Base-by-base conservation (phyloP, 1,140 invertebrate species). In the Carposina sasakii region DNA sequence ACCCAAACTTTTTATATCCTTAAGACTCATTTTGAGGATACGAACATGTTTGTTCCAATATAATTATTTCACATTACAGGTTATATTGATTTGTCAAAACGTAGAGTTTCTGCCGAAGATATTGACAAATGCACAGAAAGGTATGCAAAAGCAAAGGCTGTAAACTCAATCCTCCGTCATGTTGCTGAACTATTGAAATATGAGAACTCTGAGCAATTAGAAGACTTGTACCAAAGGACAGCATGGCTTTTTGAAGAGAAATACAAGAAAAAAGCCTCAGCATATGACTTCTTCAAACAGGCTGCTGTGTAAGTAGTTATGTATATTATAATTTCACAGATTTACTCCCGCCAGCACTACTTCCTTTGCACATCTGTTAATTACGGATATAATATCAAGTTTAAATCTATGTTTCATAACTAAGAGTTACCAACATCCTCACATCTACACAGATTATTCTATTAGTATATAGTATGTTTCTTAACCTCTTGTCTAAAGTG, bases 161-260 rank as follows among this genome's bases (percentile, higher is more conserved):
- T 99, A 28, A 99, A 99, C 85, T 99, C 97, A 22, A 98, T 99
- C 72, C 86, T 99, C 15, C 90, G 98, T 54, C 98, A 99, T 79
- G 97, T 99, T 0, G 98, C 96, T 4, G 97, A 99, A 84, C 89
- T 99, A 24, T 85, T 99, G 3, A 91, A 93, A 52, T 99, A 96
- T 76, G 92, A 95, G 64, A 92, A 86, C 48, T 94, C 98, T 74
- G 93, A 96, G 59, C 93, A 99, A 72, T 81, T 99, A 26, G 98
- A 99, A 71, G 94, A 98, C 52, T 85, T 99, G 0, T 99, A 99
- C 81, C 90, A 93, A 60, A 97, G 97, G 70, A 99, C 98, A n/a
- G 98, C 98, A 1, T 99, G 98, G 98, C 89, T 93, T 76, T 99
- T 99, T 87, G 98, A 99, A 84, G 94, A 96, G 64, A 99, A 99